Percentiles rank a stretch among this genome's conserved stretches.
Conservation (phyloP, 2,113 vertebrate genomes). For the Indri indri region DNA sequence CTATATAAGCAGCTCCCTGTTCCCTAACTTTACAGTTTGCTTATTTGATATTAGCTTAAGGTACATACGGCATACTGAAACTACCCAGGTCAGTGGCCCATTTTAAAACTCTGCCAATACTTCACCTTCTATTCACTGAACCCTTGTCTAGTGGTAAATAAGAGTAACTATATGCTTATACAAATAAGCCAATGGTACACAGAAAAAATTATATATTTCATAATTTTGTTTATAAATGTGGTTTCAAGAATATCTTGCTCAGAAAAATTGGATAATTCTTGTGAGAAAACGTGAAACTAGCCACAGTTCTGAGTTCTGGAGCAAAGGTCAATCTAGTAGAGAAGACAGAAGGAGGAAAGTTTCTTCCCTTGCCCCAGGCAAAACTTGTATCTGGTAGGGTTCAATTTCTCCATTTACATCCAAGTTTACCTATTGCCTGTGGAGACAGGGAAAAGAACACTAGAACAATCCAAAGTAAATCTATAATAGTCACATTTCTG, state of each 20-base stretch:
- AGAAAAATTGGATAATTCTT: not conserved
- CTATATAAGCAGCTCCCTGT: not conserved
- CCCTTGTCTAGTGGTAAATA: not conserved
- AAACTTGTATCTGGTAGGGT: not conserved
- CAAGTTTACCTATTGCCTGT: not conserved
- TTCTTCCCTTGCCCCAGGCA: not conserved
- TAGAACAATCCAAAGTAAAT: constrained; percentile 34
- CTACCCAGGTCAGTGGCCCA: not conserved
- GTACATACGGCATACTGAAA: not conserved
- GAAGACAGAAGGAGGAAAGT: not conserved
- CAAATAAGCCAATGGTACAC: not conserved
- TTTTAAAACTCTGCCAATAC: constrained; percentile 24
- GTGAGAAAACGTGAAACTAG: not conserved
- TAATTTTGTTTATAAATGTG: constrained; percentile 45
- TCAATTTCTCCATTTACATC: not conserved
- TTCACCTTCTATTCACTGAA: constrained; percentile 19
- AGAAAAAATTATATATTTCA: not conserved
- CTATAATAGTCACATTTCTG: not conserved
- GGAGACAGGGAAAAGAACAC: not conserved
- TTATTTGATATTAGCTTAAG: not conserved
- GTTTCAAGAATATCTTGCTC: not conserved
- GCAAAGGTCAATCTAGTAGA: not conserved
- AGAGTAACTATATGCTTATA: not conserved
- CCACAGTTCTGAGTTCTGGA: not conserved
- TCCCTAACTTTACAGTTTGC: not conserved